Percentiles rank a stretch among this genome's conserved stretches.
Evolutionary conservation across 2,888 invertebrate genomes (phyloP).

Genomic region (Timema cristinae): DNA sequence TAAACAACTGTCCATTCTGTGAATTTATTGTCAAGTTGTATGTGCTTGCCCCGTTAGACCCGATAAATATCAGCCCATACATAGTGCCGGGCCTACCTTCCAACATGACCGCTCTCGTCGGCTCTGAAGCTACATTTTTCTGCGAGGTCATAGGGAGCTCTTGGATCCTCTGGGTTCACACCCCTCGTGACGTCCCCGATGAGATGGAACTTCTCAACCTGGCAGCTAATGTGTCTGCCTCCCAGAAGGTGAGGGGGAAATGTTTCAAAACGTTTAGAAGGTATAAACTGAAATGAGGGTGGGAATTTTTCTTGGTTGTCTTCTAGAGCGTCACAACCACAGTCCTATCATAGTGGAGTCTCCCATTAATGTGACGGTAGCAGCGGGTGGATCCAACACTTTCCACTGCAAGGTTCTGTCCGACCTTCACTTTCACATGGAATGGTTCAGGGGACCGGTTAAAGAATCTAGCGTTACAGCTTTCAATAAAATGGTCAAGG

Average conservation of each 20-base stretch:
- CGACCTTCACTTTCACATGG: conserved; percentile 77
- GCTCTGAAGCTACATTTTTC: conserved; percentile 61
- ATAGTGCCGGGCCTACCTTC: conserved; percentile 75
- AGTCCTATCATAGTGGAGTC: conserved; percentile 75
- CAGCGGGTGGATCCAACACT: conserved; percentile 64
- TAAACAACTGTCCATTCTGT: no score
- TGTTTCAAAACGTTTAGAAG: conserved; percentile 56
- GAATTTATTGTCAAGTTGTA: no score
- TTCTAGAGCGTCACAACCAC: conserved; percentile 78
- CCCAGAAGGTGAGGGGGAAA: no score
- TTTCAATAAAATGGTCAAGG: conserved; percentile 38
- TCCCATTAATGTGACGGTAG: conserved; percentile 71
- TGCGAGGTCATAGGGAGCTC: no score
- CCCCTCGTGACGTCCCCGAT: no score
- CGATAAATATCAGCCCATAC: conserved; percentile 58
- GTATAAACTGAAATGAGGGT: no score
- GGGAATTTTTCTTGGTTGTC: neutral
- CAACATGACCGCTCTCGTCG: conserved; percentile 72
- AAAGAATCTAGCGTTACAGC: conserved; percentile 40
- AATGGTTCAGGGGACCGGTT: conserved; percentile 61
- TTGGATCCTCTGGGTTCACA: no score
- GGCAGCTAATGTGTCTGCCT: no score
- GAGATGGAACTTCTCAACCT: no score
- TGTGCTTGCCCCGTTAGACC: no score
- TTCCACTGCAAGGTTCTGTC: conserved; percentile 80